Evolutionary conservation across 1,140 invertebrate genomes (phyloP).

Genomic region (Ectropis grisescens): DNA sequence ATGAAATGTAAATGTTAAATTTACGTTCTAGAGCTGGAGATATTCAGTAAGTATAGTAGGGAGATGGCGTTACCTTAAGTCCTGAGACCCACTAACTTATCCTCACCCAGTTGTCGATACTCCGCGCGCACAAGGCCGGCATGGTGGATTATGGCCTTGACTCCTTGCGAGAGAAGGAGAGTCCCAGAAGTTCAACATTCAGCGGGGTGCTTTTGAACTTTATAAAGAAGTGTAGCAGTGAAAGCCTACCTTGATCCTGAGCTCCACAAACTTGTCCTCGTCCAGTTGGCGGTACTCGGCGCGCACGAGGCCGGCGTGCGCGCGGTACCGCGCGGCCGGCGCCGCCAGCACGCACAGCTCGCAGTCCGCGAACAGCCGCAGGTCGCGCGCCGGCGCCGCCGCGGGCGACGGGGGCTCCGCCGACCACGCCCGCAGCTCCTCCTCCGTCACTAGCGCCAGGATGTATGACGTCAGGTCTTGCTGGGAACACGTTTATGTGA

Average conservation of each 20-base stretch:
- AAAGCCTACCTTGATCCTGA: constrained; percentile 46
- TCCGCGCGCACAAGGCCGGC: constrained; percentile 49
- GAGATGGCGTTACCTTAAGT: too few species aligned
- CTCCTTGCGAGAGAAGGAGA: too few species aligned
- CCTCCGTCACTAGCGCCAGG: constrained; percentile 46
- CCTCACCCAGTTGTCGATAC: constrained; percentile 34
- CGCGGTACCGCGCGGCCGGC: constrained; percentile 45
- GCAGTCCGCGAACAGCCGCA: constrained; percentile 52
- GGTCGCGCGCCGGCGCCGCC: constrained; percentile 37
- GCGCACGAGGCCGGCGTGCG: constrained; percentile 46
- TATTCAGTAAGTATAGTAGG: too few species aligned
- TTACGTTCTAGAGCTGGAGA: too few species aligned
- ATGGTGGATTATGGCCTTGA: too few species aligned
- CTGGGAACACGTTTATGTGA: constrained; percentile 17
- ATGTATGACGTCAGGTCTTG: constrained; percentile 51
- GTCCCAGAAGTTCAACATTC: too few species aligned
- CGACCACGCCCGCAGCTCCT: constrained; percentile 17
- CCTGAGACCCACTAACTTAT: constrained; percentile 45
- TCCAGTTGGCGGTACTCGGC: constrained; percentile 43
- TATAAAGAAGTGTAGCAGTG: too few species aligned
- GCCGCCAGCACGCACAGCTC: constrained; percentile 49
- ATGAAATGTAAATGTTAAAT: too few species aligned
- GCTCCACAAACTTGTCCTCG: constrained; percentile 40
- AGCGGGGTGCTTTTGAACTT: too few species aligned
- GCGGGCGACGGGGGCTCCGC: constrained; percentile 7